phyloP scores from a whole-genome alignment of 2,113 vertebrate species.

The Leptobrachium leishanense region DNA sequence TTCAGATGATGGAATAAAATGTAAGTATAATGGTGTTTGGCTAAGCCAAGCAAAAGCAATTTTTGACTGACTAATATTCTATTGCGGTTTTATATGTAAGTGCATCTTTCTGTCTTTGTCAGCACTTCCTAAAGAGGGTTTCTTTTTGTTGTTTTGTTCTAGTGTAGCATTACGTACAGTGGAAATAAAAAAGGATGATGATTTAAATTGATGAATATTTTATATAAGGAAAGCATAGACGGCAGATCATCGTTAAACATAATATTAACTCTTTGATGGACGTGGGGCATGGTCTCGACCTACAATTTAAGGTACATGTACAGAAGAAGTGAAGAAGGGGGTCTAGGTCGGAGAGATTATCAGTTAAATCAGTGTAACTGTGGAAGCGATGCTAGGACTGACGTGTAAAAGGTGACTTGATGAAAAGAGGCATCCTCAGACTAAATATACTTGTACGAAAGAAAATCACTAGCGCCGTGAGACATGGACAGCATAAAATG shows the following conservation, averaged over 20 bases:
- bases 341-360: no score
- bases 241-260: constrained; percentile 11
- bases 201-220: constrained; percentile 38
- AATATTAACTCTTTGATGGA: no score
- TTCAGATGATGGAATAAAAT: background rate
- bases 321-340: no score
- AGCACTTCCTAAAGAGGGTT: constrained; percentile 19
- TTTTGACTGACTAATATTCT: constrained; percentile 20
- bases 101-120: constrained; percentile 5
- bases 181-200: constrained; percentile 31
- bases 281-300: no score
- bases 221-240: constrained; percentile 19
- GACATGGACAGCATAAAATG: no score
- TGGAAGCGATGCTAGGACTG: no score
- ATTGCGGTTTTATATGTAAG: constrained; percentile 22
- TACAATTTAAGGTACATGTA: no score
- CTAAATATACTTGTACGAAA: no score
- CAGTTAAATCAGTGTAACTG: no score
- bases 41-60: constrained; percentile 20
- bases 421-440: no score
- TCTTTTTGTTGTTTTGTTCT: background rate
- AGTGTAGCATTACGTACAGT: constrained; percentile 18
- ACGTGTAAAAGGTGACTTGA: no score
- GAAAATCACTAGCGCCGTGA: no score
- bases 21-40: background rate